Base-by-base conservation (phyloP, 2,888 invertebrate genomes). In the Selenia dentaria region DNA sequence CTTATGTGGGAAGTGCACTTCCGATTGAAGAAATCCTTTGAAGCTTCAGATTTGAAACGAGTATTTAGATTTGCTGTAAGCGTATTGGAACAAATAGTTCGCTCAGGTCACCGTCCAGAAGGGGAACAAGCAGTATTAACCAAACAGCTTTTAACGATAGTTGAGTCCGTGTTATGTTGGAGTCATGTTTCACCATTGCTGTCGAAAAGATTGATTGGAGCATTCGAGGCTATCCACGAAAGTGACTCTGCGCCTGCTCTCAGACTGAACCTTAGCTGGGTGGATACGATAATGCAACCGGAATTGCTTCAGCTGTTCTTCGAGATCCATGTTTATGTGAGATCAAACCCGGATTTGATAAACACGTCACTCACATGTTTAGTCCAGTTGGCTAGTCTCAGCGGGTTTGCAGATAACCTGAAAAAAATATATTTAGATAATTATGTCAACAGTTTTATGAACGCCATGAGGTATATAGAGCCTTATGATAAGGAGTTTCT, bases 1-100 rank as follows among this genome's bases (percentile, higher is more conserved):
- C 88, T 98, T 34, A 94, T 97, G 28, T 97, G 96, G 96, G 97
- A 97, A 79, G 93, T 95, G 22, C 97, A 98, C 81, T 94, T 95
- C 65, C 93, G 94, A 69, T 94, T 96, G 18, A 98, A 97, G 79
- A 94, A 94, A 64, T 93, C 94, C 27, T 98, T 98, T 88, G 97
- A 98, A 91, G 93, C 92, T 12, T 91, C 93, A 34, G 96, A 97
- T 74, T 86, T 98, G 58, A 94, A 95, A 67, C 92, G 94, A 54
- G 96, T 98, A 72, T 96, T 98, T 73, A 73, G 88, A 52, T 90
- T 90, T 65, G 83, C 84, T 45, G 88, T 90, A 41, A 76, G 87
- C 34, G 82, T 88, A 6, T 64, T 90, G 27, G 86, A 88, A 54
- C 89, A 87, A 56, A 85, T 86, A 43, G 74, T 83, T 2, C 81